These are phyloP conservation scores for Oscheius onirici DNA, from an alignment of 2,888 invertebrate species.

Conservation along the genomic window DNA sequence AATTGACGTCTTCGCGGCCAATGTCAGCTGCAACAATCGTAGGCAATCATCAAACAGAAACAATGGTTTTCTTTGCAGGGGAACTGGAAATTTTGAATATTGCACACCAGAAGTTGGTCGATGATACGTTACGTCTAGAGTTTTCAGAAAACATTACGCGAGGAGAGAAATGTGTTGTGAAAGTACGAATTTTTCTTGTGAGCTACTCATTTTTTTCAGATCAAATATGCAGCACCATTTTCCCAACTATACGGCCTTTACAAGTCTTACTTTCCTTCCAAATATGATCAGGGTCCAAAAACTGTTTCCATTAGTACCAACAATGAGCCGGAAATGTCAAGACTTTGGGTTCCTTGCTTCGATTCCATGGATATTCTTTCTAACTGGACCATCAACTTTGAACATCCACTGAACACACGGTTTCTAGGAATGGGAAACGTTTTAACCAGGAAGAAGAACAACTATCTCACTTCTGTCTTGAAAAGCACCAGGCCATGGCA, in stretches of 20 bases:
- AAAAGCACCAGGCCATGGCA: constrained; percentile 10
- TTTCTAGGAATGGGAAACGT: constrained; percentile 11
- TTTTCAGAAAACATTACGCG: background rate
- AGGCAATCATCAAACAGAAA: background rate
- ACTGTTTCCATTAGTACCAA: constrained; percentile 9
- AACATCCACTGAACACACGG: constrained; percentile 19
- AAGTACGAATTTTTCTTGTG: too few species aligned
- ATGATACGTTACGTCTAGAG: constrained; percentile 11
- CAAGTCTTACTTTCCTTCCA: constrained; percentile 25
- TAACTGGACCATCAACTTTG: constrained; percentile 9
- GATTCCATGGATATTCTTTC: constrained; percentile 4
- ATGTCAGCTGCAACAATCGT: constrained; percentile 9
- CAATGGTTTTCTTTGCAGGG: background rate
- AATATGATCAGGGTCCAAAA: background rate
- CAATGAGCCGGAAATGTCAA: constrained; percentile 4
- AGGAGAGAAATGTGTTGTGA: constrained; percentile 10
- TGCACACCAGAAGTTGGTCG: constrained; percentile 3
- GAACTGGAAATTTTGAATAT: background rate
- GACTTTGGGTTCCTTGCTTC: constrained; percentile 23
- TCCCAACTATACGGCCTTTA: constrained; percentile 17
- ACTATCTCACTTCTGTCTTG: background rate
- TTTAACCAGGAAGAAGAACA: background rate
- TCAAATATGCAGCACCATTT: constrained; percentile 20
- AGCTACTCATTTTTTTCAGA: background rate
- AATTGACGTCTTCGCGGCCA: constrained; percentile 1